Conservation (phyloP, 1,140 invertebrate genomes). For the Calosoma granatense region DNA sequence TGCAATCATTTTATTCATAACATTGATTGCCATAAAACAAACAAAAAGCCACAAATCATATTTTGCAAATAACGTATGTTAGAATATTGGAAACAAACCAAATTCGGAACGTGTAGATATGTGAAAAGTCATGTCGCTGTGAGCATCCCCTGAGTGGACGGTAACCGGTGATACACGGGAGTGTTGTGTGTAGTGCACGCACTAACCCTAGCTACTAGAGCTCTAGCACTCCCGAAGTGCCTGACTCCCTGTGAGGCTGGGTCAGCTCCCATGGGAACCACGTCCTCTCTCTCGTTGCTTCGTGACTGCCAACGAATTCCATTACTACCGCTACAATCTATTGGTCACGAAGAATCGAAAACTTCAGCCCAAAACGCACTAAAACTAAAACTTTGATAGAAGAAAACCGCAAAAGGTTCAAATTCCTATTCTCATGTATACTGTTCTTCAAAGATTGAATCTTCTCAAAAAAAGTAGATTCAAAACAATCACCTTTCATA, state of each 20-base stretch:
- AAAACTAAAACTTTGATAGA: slow-evolving; percentile 8
- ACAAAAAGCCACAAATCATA: too few relatives aligned
- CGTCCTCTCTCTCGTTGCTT: background rate
- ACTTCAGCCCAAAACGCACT: background rate
- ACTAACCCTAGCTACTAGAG: too few relatives aligned
- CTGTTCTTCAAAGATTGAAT: too few relatives aligned
- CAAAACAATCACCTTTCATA: too few relatives aligned
- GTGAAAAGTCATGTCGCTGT: too few relatives aligned
- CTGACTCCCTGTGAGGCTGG: background rate
- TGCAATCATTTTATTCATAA: too few relatives aligned
- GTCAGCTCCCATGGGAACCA: slow-evolving; percentile 1
- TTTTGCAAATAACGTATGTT: too few relatives aligned
- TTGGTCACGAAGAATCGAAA: slow-evolving; percentile 4
- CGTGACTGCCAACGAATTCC: background rate
- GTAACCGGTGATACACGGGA: background rate
- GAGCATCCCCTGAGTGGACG: background rate
- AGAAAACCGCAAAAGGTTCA: slow-evolving; percentile 3
- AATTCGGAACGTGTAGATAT: too few relatives aligned
- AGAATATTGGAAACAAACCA: too few relatives aligned
- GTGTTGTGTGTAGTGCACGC: too few relatives aligned
- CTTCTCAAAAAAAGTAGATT: too few relatives aligned
- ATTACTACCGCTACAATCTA: slow-evolving; percentile 1
- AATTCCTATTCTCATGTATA: background rate
- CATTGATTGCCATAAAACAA: too few relatives aligned
- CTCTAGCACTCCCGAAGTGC: background rate